Conservation (phyloP, 2,113 vertebrate species). For the Buteo buteo region DNA sequence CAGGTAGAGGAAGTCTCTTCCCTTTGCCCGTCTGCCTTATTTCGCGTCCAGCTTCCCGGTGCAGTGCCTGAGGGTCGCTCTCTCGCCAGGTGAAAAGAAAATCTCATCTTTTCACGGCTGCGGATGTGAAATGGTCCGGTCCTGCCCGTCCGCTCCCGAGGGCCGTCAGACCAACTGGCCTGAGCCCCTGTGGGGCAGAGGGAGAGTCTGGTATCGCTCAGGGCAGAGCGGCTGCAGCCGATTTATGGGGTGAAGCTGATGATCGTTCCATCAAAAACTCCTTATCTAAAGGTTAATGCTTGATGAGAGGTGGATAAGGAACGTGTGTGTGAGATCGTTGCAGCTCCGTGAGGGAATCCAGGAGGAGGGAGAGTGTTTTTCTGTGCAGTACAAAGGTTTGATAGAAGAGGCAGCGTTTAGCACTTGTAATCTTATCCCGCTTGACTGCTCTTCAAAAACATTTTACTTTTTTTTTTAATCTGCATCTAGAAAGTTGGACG, state of each 20-base stretch:
- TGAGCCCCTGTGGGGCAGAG: not conserved
- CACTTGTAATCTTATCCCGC: not conserved
- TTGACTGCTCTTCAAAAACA: slow-evolving; percentile 1
- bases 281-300: not conserved
- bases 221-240: not conserved
- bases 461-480: not conserved
- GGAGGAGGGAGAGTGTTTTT: not conserved
- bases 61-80: not conserved
- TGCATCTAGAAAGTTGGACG: not conserved
- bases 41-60: not conserved
- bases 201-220: not conserved
- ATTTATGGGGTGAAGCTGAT: not conserved
- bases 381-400: not conserved
- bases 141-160: not conserved
- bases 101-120: too few relatives aligned
- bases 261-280: not conserved
- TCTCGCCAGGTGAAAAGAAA: too few relatives aligned
- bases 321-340: not conserved
- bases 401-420: not conserved
- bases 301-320: not conserved
- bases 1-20: not conserved
- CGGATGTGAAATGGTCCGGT: not conserved
- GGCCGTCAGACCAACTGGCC: not conserved
- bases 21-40: not conserved
- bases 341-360: not conserved